A percentile compares a stretch with the other conserved stretches of the same genome.
Evolutionary conservation across 2,113 vertebrate species (phyloP).

Genomic region (Asarcornis scutulata): DNA sequence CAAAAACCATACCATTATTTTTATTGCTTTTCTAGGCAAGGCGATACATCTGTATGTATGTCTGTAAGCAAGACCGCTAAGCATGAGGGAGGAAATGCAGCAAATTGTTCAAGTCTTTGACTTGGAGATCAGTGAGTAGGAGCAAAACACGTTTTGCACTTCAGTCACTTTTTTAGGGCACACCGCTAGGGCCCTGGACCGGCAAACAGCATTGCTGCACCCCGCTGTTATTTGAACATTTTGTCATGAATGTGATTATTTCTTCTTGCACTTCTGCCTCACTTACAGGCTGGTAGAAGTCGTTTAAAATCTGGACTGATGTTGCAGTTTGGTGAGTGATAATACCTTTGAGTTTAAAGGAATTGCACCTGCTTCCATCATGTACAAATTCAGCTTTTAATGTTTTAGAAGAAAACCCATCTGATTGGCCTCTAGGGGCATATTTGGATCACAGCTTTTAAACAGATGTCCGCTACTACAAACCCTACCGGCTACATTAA

Average conservation of each 20-base stretch:
- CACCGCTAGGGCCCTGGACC: neutral
- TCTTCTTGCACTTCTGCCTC: neutral
- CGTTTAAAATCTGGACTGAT: neutral
- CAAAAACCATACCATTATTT: neutral
- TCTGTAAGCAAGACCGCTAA: neutral
- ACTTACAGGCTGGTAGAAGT: neutral
- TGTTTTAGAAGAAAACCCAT: neutral
- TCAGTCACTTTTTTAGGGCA: neutral
- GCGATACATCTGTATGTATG: rapidly evolving
- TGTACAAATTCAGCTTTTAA: neutral
- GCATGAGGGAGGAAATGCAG: neutral
- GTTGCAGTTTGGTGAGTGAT: neutral
- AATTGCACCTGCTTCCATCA: neutral
- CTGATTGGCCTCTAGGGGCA: constrained; percentile 40
- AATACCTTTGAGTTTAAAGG: neutral
- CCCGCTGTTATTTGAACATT: neutral
- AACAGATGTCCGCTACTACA: constrained; percentile 13
- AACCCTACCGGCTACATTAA: neutral
- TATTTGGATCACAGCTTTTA: constrained; percentile 10
- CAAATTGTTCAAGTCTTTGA: neutral
- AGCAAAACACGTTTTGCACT: neutral
- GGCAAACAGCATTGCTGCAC: neutral
- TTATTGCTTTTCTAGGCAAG: neutral
- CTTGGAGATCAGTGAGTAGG: neutral
- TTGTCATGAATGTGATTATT: neutral